These are phyloP conservation scores for Amphiprion clarkii DNA, from an alignment of 2,797 vertebrate species.

Conservation along the genomic window DNA sequence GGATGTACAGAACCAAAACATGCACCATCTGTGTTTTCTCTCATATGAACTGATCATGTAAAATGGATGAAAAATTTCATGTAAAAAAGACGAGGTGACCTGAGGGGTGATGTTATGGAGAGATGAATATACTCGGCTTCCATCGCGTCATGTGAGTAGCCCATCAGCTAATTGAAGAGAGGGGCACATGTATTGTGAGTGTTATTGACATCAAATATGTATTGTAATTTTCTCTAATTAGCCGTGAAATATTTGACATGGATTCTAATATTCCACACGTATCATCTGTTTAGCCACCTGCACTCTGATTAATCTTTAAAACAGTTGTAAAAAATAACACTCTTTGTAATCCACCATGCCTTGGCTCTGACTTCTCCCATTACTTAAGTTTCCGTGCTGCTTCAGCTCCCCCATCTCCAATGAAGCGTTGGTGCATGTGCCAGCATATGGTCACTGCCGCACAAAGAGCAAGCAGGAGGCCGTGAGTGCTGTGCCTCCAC, in stretches of 20 bases:
- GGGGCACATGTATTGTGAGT: conserved; percentile 5
- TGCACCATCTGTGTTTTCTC: conserved; percentile 7
- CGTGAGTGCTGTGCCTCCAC: conserved; percentile 57
- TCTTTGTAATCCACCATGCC: conserved; percentile 65
- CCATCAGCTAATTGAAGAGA: conserved; percentile 58
- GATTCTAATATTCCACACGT: conserved; percentile 29
- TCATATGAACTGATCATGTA: conserved; percentile 38
- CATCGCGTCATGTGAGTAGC: conserved; percentile 57
- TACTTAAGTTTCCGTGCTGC: conserved; percentile 81
- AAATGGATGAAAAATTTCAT: conserved; percentile 56
- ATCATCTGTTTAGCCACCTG: conserved; percentile 17
- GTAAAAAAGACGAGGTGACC: conserved; percentile 56
- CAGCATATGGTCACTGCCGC: conserved; percentile 72
- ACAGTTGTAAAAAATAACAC: conserved; percentile 62
- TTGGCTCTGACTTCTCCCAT: conserved; percentile 75
- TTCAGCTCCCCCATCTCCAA: conserved; percentile 65
- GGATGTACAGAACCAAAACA: conserved; percentile 11
- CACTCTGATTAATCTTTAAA: conserved; percentile 66
- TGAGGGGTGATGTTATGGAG: conserved; percentile 49
- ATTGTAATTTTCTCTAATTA: conserved; percentile 32
- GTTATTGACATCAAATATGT: conserved; percentile 53
- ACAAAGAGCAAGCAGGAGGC: conserved; percentile 68
- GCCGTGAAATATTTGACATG: conserved; percentile 24
- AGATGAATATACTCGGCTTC: conserved; percentile 54
- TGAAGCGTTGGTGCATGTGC: conserved; percentile 65